Percentiles rank a stretch among this genome's conserved stretches.
Evolutionary conservation across 2,888 invertebrate genomes (phyloP).

Genomic region (Bimastos eiseni): DNA sequence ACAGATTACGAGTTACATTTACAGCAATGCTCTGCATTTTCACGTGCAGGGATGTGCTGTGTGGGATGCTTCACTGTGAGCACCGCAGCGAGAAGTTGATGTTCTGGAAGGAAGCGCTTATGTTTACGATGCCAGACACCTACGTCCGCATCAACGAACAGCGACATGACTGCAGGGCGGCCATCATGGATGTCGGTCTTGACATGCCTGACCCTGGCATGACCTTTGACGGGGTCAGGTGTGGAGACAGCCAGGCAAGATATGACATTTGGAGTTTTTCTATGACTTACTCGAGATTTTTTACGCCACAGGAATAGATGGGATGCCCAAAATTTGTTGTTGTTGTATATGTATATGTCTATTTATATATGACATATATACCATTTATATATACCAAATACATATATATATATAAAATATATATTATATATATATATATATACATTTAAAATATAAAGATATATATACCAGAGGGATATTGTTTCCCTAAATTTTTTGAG

Average conservation of each 20-base stretch:
- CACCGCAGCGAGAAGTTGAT: constrained; percentile 85
- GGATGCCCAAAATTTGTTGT: no score
- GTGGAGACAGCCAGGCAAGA: constrained; percentile 77
- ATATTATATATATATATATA: no score
- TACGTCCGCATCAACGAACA: constrained; percentile 45
- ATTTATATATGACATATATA: no score
- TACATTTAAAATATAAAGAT: no score
- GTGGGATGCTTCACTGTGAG: constrained; percentile 92
- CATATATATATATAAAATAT: no score
- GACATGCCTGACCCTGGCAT: constrained; percentile 90
- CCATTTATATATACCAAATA: no score
- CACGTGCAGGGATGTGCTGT: constrained; percentile 75
- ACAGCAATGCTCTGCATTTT: no score
- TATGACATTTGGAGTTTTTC: neutral
- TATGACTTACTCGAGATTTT: neutral
- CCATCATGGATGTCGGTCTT: constrained; percentile 86
- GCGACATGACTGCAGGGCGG: constrained; percentile 74
- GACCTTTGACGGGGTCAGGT: constrained; percentile 89
- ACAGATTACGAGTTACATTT: no score
- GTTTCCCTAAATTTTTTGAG: no score
- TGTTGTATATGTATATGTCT: no score
- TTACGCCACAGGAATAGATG: no score
- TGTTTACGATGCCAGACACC: constrained; percentile 53
- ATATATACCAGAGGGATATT: no score
- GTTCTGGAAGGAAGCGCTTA: constrained; percentile 60